These are phyloP conservation scores for Pangasius krempfi DNA, from an alignment of 2,797 vertebrate genomes.

Conservation along the genomic window DNA sequence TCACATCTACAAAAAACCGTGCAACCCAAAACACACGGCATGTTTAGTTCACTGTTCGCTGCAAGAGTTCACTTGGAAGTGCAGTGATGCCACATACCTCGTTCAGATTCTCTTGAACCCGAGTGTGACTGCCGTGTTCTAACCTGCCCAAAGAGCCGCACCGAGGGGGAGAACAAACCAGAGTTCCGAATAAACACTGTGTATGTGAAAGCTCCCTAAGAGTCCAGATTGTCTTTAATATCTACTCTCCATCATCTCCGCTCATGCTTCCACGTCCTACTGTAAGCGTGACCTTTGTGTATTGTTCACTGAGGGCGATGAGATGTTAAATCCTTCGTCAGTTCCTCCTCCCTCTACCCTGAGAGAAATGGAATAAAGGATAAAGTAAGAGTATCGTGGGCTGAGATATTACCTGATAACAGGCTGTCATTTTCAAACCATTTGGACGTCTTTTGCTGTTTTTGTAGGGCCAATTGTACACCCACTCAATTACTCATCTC, in stretches of 20 bases:
- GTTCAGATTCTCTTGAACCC: background rate
- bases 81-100: background rate
- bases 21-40: background rate
- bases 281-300: slow-evolving; percentile 10
- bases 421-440: slow-evolving; percentile 57
- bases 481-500: slow-evolving; percentile 42
- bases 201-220: background rate
- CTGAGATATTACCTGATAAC: slow-evolving; percentile 59
- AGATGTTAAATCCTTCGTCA: slow-evolving; percentile 25
- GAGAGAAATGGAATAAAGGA: slow-evolving; percentile 46
- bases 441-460: slow-evolving; percentile 57
- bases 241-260: background rate
- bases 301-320: background rate
- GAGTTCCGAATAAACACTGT: background rate
- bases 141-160: background rate
- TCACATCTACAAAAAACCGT: background rate
- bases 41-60: background rate
- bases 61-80: background rate
- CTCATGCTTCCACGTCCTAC: background rate
- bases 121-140: background rate
- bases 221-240: background rate
- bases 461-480: slow-evolving; percentile 50
- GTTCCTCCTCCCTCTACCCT: slow-evolving; percentile 15
- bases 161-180: background rate
- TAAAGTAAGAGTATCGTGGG: slow-evolving; percentile 49